Percentiles rank a stretch among this genome's conserved stretches.
phyloP scores from a whole-genome alignment of 92 coral and sea anemone species.

The Micromussa lordhowensis region DNA sequence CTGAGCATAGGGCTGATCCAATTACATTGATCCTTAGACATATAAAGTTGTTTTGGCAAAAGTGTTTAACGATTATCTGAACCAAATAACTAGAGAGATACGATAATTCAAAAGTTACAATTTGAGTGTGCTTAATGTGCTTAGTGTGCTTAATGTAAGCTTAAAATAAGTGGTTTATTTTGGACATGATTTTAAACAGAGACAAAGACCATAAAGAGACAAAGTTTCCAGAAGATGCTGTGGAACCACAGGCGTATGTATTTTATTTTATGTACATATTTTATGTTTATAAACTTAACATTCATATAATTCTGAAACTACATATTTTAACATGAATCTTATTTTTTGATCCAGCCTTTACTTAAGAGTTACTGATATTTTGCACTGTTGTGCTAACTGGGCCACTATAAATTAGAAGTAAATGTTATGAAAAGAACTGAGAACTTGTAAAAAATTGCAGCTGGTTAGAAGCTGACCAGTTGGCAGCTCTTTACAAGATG shows the following conservation, averaged over 20 bases:
- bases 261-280: not conserved
- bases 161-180: not conserved
- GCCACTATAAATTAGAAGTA: too few species aligned
- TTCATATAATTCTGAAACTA: too few species aligned
- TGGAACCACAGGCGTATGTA: slow-evolving; percentile 60
- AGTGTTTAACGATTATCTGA: not conserved
- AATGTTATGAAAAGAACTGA: too few species aligned
- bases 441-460: too few species aligned
- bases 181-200: slow-evolving; percentile 7
- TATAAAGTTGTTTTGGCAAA: not conserved
- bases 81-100: not conserved
- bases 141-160: too few species aligned
- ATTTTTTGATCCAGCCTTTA: not conserved
- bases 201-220: slow-evolving; percentile 16
- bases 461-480: too few species aligned
- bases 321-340: not conserved
- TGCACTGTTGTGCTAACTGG: too few species aligned
- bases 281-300: not conserved
- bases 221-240: slow-evolving; percentile 6
- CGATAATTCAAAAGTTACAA: not conserved
- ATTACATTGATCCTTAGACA: not conserved
- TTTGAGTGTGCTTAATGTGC: not conserved
- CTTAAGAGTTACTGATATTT: too few species aligned
- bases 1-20: not conserved
- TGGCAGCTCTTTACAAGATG: too few species aligned